These are phyloP conservation scores for Steinernema khuongi DNA, from an alignment of 1,140 invertebrate genomes.

Conservation along the genomic window DNA sequence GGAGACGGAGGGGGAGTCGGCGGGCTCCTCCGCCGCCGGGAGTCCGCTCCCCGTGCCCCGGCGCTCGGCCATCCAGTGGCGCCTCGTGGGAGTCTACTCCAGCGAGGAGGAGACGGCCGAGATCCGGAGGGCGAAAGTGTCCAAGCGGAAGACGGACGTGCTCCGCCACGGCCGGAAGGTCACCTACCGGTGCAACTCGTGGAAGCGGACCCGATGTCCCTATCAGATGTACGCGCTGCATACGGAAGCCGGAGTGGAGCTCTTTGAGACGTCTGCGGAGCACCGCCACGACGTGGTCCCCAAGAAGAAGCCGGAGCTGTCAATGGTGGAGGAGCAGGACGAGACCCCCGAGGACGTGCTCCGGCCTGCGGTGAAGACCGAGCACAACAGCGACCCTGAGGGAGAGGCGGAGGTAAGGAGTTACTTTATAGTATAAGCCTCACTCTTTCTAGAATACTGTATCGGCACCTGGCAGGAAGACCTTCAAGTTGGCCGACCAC, in stretches of 20 bases:
- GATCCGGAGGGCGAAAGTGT: neutral
- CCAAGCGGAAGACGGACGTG: constrained; percentile 4
- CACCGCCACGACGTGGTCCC: neutral
- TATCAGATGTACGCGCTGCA: constrained; percentile 15
- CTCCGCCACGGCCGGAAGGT: neutral
- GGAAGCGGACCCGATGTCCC: constrained; percentile 12
- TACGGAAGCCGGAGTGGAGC: neutral
- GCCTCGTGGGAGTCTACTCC: neutral
- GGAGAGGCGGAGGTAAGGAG: neutral
- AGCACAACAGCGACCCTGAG: neutral
- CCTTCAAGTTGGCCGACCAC: neutral
- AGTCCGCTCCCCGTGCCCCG: neutral
- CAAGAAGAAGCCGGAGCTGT: neutral
- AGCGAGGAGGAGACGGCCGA: neutral
- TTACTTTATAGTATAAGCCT: neutral
- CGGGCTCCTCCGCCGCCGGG: neutral
- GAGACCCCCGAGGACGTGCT: neutral
- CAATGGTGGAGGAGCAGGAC: neutral
- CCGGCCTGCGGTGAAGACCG: neutral
- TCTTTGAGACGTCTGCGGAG: neutral
- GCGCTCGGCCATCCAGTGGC: neutral
- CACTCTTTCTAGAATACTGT: neutral
- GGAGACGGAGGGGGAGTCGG: neutral
- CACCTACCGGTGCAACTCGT: neutral
- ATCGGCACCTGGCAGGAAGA: neutral